A percentile compares a stretch with the other conserved stretches of the same genome.
Evolutionary conservation across 2,888 invertebrate species (phyloP).

Genomic region (Saturnia japonica): DNA sequence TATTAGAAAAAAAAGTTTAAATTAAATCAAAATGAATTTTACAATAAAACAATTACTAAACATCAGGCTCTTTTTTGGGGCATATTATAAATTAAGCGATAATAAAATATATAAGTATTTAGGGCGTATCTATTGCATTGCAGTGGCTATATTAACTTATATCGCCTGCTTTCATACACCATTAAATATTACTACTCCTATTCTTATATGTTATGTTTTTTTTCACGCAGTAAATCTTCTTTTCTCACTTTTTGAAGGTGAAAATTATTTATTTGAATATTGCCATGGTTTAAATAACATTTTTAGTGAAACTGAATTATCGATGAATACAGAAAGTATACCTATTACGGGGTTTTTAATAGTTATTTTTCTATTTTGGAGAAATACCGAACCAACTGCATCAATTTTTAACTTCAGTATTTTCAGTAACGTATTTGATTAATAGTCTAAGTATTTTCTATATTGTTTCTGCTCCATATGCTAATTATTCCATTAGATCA

Average conservation of each 20-base stretch:
- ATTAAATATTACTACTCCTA: background rate
- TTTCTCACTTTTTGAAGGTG: background rate
- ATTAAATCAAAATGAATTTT: background rate
- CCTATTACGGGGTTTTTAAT: background rate
- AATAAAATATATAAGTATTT: background rate
- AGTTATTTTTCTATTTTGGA: background rate
- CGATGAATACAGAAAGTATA: background rate
- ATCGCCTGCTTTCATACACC: background rate
- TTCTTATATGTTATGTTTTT: background rate
- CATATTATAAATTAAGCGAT: conserved; percentile 4
- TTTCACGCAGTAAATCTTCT: background rate
- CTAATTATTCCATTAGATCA: background rate
- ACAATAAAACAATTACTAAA: background rate
- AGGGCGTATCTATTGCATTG: background rate
- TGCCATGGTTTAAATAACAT: background rate
- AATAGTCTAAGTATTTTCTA: background rate
- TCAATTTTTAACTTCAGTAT: background rate
- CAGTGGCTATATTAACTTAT: background rate
- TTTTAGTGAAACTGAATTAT: background rate
- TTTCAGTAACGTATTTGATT: background rate
- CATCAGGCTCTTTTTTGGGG: background rate
- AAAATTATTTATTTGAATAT: background rate
- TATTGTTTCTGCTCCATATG: background rate
- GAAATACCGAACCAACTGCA: background rate
- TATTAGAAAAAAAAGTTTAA: background rate